Percentiles rank a stretch among this genome's conserved stretches.
Conservation (phyloP, 2,888 invertebrate species). For the Linnaemya tessellans region DNA sequence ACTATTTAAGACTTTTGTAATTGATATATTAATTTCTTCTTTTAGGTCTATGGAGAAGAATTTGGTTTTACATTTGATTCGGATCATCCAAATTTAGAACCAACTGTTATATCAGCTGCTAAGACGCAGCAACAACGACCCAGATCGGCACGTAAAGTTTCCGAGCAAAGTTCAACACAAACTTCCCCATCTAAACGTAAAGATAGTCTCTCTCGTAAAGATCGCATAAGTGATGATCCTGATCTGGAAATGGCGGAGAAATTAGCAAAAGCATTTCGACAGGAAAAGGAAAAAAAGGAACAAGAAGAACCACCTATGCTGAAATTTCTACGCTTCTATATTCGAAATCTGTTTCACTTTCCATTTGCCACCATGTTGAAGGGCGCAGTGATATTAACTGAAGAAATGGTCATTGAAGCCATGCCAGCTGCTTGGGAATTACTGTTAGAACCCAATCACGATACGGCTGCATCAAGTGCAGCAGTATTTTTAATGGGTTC, state of each 20-base stretch:
- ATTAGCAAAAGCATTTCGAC: constrained; percentile 80
- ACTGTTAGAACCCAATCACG: constrained; percentile 94
- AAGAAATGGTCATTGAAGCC: constrained; percentile 93
- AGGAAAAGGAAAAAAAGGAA: constrained; percentile 84
- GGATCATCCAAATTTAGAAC: constrained; percentile 83
- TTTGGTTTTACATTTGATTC: constrained; percentile 88
- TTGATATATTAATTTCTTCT: neutral
- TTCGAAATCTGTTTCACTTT: constrained; percentile 94
- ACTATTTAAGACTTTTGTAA: too few relatives aligned
- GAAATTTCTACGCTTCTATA: constrained; percentile 91
- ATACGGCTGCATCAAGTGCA: constrained; percentile 92
- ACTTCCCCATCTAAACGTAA: constrained; percentile 91
- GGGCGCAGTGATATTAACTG: constrained; percentile 93
- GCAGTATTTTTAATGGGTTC: constrained; percentile 96
- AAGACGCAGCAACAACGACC: constrained; percentile 78
- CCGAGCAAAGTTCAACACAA: constrained; percentile 91
- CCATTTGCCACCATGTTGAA: constrained; percentile 94
- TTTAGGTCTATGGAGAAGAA: constrained; percentile 92
- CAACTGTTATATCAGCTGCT: constrained; percentile 80
- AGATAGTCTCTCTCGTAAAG: constrained; percentile 89
- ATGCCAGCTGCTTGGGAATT: constrained; percentile 98
- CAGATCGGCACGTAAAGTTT: constrained; percentile 88
- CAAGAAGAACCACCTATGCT: constrained; percentile 88
- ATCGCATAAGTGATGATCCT: constrained; percentile 84
- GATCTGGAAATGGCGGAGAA: constrained; percentile 82